These are phyloP conservation scores for Hypsopygia costalis DNA, from an alignment of 2,888 invertebrate genomes.

Conservation along the genomic window DNA sequence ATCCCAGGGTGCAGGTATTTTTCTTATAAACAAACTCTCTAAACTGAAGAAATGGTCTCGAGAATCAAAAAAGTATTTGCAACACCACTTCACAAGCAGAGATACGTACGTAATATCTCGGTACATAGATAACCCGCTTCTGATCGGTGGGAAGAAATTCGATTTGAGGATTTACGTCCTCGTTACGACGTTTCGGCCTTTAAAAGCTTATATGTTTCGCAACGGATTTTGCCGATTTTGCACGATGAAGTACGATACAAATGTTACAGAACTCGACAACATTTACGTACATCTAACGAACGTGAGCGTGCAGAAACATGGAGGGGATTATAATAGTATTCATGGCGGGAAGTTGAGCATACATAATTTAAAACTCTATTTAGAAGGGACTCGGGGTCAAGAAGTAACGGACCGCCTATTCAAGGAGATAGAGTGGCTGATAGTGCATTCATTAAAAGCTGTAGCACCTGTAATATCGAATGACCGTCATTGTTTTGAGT, in stretches of 20 bases:
- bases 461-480: slow-evolving; percentile 94
- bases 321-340: slow-evolving; percentile 92
- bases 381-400: slow-evolving; percentile 94
- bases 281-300: slow-evolving; percentile 97
- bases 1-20: slow-evolving; percentile 95
- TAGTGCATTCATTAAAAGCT: slow-evolving; percentile 94
- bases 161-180: slow-evolving; percentile 94
- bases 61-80: slow-evolving; percentile 90
- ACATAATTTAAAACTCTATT: slow-evolving; percentile 91
- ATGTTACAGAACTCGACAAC: slow-evolving; percentile 91
- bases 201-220: slow-evolving; percentile 94
- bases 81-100: slow-evolving; percentile 87
- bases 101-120: slow-evolving; percentile 96
- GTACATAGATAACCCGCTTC: slow-evolving; percentile 95
- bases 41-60: slow-evolving; percentile 94
- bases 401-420: slow-evolving; percentile 93
- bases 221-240: slow-evolving; percentile 97
- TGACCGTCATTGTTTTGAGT: slow-evolving; percentile 94
- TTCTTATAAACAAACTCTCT: slow-evolving; percentile 95
- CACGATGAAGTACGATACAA: slow-evolving; percentile 95
- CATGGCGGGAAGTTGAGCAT: slow-evolving; percentile 97
- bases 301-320: slow-evolving; percentile 97
- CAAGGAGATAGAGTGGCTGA: slow-evolving; percentile 91
- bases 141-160: slow-evolving; percentile 97
- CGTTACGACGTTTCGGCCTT: slow-evolving; percentile 94